Evolutionary conservation across 2,888 invertebrate genomes (phyloP).

Genomic region (Cacoxenus indagator): DNA sequence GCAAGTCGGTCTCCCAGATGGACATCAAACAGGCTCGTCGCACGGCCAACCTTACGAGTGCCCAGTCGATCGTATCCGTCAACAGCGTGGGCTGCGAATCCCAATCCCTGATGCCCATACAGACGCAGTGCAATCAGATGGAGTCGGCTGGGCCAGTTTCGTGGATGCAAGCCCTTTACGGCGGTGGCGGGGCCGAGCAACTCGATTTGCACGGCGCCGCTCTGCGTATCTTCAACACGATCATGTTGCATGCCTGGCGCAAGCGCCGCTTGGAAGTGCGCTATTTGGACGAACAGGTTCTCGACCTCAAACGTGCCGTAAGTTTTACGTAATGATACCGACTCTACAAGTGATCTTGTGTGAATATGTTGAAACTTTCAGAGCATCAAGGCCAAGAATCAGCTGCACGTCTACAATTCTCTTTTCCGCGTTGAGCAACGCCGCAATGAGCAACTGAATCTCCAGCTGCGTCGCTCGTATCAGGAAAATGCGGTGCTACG

Average conservation of each 20-base stretch:
- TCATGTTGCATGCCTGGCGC: slow-evolving; percentile 68
- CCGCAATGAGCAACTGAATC: slow-evolving; percentile 61
- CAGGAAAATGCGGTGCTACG: slow-evolving; percentile 54
- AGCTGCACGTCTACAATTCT: slow-evolving; percentile 65
- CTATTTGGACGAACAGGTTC: slow-evolving; percentile 58
- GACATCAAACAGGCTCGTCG: slow-evolving; percentile 61
- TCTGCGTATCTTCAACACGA: slow-evolving; percentile 64
- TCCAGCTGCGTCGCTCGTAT: slow-evolving; percentile 51
- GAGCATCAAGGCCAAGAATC: slow-evolving; percentile 65
- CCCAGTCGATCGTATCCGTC: too few species aligned
- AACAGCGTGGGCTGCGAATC: slow-evolving; percentile 38
- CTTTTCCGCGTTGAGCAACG: slow-evolving; percentile 66
- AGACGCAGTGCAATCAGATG: background rate
- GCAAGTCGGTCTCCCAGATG: slow-evolving; percentile 66
- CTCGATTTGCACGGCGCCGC: slow-evolving; percentile 58
- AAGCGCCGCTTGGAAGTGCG: slow-evolving; percentile 66
- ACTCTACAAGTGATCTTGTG: background rate
- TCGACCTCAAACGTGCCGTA: slow-evolving; percentile 59
- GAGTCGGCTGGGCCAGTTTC: background rate
- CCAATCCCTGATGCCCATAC: slow-evolving; percentile 23
- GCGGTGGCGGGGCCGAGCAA: slow-evolving; percentile 36
- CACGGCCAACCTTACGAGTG: slow-evolving; percentile 39
- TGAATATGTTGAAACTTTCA: too few species aligned
- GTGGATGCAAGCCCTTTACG: slow-evolving; percentile 22
- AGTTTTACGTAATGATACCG: too few species aligned